Evolutionary conservation across 2,113 vertebrate genomes (phyloP).

Genomic region (Columba janthina): DNA sequence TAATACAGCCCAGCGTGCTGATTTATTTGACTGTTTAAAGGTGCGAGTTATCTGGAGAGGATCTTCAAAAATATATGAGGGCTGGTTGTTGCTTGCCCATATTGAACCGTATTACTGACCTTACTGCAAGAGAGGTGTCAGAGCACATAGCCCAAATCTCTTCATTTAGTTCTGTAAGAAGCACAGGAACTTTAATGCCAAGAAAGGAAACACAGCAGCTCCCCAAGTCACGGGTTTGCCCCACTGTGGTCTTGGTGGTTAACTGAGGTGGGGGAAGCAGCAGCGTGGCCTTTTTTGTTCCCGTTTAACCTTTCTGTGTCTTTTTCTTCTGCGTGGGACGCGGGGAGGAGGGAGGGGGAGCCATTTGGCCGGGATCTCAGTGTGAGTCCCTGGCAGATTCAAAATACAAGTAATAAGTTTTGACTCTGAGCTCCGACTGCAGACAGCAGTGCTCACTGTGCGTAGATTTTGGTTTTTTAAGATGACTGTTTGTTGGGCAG

Average conservation of each 20-base stretch:
- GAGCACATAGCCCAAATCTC: background rate
- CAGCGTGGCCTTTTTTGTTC: background rate
- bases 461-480: background rate
- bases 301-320: background rate
- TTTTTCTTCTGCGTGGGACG: constrained; percentile 21
- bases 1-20: background rate
- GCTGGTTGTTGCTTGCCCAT: background rate
- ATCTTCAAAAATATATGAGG: background rate
- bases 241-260: background rate
- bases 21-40: background rate
- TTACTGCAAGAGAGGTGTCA: background rate
- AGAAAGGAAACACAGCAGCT: background rate
- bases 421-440: constrained; percentile 40
- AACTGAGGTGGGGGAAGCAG: background rate
- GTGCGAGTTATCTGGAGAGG: background rate
- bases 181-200: background rate
- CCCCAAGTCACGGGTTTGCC: background rate
- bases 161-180: background rate
- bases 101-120: background rate
- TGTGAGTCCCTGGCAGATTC: constrained; percentile 16
- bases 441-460: background rate
- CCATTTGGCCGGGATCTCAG: background rate
- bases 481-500: background rate
- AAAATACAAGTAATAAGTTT: constrained; percentile 30
- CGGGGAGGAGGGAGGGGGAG: background rate